These are phyloP conservation scores for Enteromius anoplus DNA, from an alignment of 2,797 vertebrate species.

Conservation along the genomic window DNA sequence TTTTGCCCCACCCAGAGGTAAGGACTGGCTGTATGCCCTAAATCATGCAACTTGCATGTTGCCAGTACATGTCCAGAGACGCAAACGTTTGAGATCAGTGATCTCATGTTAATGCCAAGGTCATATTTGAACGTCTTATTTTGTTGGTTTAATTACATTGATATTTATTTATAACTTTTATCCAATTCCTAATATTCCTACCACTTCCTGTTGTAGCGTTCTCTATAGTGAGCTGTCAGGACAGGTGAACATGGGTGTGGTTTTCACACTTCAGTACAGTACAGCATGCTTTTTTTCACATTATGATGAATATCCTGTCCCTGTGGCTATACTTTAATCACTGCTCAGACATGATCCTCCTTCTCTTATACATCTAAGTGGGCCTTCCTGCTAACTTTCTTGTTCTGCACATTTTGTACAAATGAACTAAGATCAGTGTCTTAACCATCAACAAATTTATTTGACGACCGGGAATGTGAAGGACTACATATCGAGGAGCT, in stretches of 20 bases:
- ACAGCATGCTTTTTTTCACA: slow-evolving; percentile 3
- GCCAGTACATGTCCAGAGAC: background rate
- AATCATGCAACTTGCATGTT: background rate
- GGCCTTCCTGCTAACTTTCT: background rate
- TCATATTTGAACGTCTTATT: background rate
- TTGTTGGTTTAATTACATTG: background rate
- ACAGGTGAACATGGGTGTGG: slow-evolving; percentile 41
- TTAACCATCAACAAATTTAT: background rate
- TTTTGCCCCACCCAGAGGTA: background rate
- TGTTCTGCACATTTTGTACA: slow-evolving; percentile 28
- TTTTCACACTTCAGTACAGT: slow-evolving; percentile 23
- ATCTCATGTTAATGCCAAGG: background rate
- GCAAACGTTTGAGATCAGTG: background rate
- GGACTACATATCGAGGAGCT: background rate
- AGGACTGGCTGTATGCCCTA: background rate
- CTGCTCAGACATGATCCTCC: slow-evolving; percentile 38
- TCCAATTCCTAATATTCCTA: background rate
- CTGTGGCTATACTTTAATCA: slow-evolving; percentile 38
- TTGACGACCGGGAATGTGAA: slow-evolving; percentile 21
- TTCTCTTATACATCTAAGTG: slow-evolving; percentile 1
- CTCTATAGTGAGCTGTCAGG: background rate
- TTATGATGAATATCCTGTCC: slow-evolving; percentile 59
- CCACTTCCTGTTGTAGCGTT: background rate
- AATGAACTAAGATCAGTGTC: slow-evolving; percentile 4
- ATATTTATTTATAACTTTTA: background rate